A percentile compares a stretch with the other conserved stretches of the same genome.
phyloP scores from a whole-genome alignment of 2,888 invertebrate genomes.

The Sminthurides aquaticus region DNA sequence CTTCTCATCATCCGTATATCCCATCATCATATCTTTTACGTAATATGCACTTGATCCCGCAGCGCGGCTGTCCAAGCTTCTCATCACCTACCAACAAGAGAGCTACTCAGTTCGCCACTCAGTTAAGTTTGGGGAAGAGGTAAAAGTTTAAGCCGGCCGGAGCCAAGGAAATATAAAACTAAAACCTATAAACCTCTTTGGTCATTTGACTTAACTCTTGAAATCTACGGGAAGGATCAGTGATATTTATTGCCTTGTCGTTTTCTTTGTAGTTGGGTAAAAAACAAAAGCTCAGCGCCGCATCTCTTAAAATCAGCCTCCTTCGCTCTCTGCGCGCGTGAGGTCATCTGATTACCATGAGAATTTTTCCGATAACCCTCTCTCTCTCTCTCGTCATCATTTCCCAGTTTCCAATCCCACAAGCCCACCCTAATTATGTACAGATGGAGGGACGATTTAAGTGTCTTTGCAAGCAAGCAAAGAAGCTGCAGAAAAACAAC shows the following conservation, averaged over 20 bases:
- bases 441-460: background rate
- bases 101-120: no score
- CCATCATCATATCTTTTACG: no score
- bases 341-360: background rate
- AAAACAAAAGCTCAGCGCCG: background rate
- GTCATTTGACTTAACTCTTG: background rate
- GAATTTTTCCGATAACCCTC: background rate
- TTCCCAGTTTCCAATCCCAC: background rate
- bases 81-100: no score
- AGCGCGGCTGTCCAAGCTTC: no score
- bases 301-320: no score
- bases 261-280: background rate
- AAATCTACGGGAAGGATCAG: background rate
- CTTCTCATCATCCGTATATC: no score
- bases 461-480: no score
- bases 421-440: background rate
- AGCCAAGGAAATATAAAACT: background rate
- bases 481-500: no score
- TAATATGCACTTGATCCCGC: no score
- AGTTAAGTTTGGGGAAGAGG: no score
- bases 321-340: background rate
- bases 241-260: background rate
- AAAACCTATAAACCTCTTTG: background rate
- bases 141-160: no score
- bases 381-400: background rate